Conservation (phyloP, 2,888 invertebrate species). For the Helicoverpa assulta region DNA sequence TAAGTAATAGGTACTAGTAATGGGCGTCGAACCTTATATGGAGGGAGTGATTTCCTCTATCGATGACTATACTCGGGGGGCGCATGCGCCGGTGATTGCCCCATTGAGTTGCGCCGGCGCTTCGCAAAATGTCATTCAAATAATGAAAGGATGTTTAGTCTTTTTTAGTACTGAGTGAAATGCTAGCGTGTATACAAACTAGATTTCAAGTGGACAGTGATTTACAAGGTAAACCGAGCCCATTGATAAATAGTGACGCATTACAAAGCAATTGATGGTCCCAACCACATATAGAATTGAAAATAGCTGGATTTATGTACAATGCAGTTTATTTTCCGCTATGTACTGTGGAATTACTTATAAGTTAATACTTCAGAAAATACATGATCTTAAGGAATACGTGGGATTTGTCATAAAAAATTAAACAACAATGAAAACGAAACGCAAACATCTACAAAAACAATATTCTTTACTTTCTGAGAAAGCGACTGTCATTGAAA, state of each 20-base stretch:
- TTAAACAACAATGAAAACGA: not conserved
- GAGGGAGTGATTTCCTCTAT: conserved; percentile 58
- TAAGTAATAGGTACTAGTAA: conserved; percentile 52
- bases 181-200: conserved; percentile 15
- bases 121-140: conserved; percentile 46
- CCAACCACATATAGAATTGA: not conserved
- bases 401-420: not conserved
- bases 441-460: conserved; percentile 7
- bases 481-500: conserved; percentile 21
- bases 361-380: no score
- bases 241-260: conserved; percentile 30
- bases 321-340: not conserved
- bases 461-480: conserved; percentile 29
- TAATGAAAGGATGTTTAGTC: conserved; percentile 23
- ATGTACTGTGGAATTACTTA: no score
- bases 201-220: not conserved
- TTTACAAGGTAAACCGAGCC: conserved; percentile 27
- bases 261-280: not conserved
- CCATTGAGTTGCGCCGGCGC: conserved; percentile 53
- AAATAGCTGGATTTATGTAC: not conserved
- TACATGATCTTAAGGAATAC: no score
- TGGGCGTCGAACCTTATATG: conserved; percentile 55
- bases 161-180: conserved; percentile 12
- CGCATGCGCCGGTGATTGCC: conserved; percentile 52
- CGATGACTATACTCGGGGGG: conserved; percentile 52